Conservation (phyloP, 2,113 vertebrate genomes). For the Sitta europaea region DNA sequence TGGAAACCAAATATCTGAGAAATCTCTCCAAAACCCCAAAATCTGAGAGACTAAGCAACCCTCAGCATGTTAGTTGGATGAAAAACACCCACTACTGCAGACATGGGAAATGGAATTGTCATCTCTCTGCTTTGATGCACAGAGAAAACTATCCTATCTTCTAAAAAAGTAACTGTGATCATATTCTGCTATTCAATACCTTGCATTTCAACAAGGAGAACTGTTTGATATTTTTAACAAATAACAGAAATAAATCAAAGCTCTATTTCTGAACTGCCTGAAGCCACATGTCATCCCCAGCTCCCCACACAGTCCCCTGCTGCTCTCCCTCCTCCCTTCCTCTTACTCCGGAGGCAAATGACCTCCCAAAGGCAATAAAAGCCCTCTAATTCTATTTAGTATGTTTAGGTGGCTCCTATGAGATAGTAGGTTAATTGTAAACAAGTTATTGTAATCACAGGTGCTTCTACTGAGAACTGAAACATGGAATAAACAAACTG, state of each 20-base stretch:
- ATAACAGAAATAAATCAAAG: constrained; percentile 12
- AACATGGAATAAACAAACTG: not conserved
- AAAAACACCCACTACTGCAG: not conserved
- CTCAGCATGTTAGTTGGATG: not conserved
- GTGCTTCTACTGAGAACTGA: not conserved
- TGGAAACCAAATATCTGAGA: not conserved
- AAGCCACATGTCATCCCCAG: not conserved
- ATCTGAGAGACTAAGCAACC: not conserved
- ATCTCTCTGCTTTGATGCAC: not conserved
- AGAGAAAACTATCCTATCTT: not conserved
- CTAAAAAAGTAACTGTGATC: not conserved
- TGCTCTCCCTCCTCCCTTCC: not conserved
- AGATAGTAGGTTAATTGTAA: not conserved
- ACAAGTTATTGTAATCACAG: not conserved
- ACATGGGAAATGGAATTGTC: not conserved
- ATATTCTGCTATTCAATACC: not conserved
- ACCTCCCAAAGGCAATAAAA: not conserved
- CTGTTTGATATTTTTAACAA: not conserved
- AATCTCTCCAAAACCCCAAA: not conserved
- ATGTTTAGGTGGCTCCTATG: not conserved
- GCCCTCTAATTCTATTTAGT: not conserved
- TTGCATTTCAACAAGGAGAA: not conserved
- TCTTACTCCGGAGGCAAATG: not conserved
- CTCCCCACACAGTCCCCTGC: not conserved
- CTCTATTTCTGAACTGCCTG: not conserved